Evolutionary conservation across 1,140 invertebrate genomes (phyloP).

Genomic region (Oncopodura yosiiana): DNA sequence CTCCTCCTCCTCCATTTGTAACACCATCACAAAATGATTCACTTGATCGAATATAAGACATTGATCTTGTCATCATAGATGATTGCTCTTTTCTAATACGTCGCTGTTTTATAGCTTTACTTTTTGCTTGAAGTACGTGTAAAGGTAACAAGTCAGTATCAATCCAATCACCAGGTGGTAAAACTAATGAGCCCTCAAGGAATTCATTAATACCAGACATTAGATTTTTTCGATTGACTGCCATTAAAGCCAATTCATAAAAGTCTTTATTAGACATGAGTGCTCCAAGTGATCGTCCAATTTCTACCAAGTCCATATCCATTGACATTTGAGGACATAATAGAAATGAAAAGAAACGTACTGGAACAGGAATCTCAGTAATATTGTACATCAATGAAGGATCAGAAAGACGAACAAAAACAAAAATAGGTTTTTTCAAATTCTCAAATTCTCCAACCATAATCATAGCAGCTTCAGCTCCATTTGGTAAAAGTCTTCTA

Average conservation of each 20-base stretch:
- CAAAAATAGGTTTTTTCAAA: conserved; percentile 78
- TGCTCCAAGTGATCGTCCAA: conserved; percentile 88
- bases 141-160: conserved; percentile 47
- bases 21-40: conserved; percentile 27
- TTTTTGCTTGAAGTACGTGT: conserved; percentile 44
- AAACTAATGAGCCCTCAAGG: conserved; percentile 81
- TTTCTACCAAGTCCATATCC: conserved; percentile 87
- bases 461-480: conserved; percentile 76
- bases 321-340: conserved; percentile 70
- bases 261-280: conserved; percentile 91
- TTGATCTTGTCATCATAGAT: not conserved
- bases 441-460: conserved; percentile 84
- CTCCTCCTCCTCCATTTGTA: too few relatives aligned
- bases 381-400: conserved; percentile 73
- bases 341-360: conserved; percentile 86
- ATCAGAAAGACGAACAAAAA: conserved; percentile 82
- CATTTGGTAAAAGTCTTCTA: conserved; percentile 52
- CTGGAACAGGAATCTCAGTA: conserved; percentile 73
- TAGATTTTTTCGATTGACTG: conserved; percentile 71
- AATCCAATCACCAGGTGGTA: conserved; percentile 72
- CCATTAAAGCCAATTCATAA: conserved; percentile 81
- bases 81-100: conserved; percentile 28
- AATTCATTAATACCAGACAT: conserved; percentile 93
- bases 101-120: conserved; percentile 27
- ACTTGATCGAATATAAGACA: conserved; percentile 11